phyloP scores from a whole-genome alignment of 2,113 vertebrate species.

The Zootoca vivipara region DNA sequence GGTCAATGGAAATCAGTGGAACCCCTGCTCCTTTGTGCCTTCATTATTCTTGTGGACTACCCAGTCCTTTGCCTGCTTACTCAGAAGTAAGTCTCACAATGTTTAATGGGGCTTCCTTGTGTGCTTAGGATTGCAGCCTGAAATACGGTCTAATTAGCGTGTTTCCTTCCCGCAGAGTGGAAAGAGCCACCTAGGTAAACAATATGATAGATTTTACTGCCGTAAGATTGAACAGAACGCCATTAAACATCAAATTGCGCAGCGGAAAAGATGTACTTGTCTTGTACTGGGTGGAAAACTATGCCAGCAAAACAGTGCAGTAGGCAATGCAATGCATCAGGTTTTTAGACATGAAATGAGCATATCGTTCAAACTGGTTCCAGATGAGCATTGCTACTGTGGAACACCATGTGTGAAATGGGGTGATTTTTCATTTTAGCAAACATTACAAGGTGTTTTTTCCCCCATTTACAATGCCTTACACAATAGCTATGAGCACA shows the following conservation, averaged over 20 bases:
- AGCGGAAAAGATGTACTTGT: neutral
- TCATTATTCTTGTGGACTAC: no score
- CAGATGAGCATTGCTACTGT: conserved; percentile 13
- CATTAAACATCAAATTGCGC: neutral
- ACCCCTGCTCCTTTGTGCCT: no score
- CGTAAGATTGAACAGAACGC: neutral
- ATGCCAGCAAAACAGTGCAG: neutral
- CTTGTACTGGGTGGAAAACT: neutral
- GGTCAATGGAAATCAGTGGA: no score
- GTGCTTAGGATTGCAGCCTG: neutral
- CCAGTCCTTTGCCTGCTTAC: neutral
- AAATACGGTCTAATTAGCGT: neutral
- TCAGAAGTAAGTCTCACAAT: neutral
- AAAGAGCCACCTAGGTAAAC: neutral
- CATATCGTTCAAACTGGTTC: conserved; percentile 14
- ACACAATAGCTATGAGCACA: neutral
- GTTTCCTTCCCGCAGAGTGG: neutral
- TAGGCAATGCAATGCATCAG: neutral
- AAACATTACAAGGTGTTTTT: conserved; percentile 47
- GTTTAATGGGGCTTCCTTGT: neutral
- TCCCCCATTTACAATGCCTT: conserved; percentile 29
- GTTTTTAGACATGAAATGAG: neutral
- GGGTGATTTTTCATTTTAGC: conserved; percentile 28
- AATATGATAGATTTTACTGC: neutral
- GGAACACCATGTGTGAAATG: conserved; percentile 18